These are phyloP conservation scores for Apaloderma vittatum DNA, from an alignment of 2,113 vertebrate genomes.

Conservation along the genomic window DNA sequence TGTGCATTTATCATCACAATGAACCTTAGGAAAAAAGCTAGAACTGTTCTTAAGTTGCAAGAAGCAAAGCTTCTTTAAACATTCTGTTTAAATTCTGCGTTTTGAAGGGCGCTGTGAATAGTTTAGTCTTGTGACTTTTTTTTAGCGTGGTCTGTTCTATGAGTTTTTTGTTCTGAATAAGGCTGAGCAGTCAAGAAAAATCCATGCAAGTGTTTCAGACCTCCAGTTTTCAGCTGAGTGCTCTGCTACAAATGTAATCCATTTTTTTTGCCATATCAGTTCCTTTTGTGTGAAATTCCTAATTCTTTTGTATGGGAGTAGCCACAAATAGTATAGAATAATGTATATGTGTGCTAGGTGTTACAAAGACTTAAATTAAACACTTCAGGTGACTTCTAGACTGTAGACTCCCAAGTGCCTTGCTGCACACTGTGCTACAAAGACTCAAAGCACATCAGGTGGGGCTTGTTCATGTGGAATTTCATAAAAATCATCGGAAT, in stretches of 20 bases:
- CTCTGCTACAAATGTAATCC: background rate
- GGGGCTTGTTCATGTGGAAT: background rate
- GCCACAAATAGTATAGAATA: background rate
- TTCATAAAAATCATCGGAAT: background rate
- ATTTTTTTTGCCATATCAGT: fast-evolving
- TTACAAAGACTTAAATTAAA: background rate
- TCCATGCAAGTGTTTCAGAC: fast-evolving
- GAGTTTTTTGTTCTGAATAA: background rate
- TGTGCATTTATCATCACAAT: constrained; percentile 51
- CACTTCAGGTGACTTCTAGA: background rate
- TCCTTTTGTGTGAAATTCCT: background rate
- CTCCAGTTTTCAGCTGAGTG: background rate
- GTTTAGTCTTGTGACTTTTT: background rate
- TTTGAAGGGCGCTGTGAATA: background rate
- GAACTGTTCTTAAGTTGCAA: constrained; percentile 17
- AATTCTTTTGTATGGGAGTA: background rate
- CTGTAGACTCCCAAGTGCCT: background rate
- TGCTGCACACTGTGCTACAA: background rate
- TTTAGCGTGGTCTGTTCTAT: background rate
- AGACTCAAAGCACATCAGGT: background rate
- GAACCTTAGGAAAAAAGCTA: constrained; percentile 27
- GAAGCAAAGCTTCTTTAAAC: background rate
- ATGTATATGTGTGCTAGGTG: background rate
- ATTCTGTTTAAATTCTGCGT: background rate
- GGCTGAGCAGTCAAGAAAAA: background rate